Base-by-base conservation (phyloP, 1,140 invertebrate genomes). In the Eumaeus atala region DNA sequence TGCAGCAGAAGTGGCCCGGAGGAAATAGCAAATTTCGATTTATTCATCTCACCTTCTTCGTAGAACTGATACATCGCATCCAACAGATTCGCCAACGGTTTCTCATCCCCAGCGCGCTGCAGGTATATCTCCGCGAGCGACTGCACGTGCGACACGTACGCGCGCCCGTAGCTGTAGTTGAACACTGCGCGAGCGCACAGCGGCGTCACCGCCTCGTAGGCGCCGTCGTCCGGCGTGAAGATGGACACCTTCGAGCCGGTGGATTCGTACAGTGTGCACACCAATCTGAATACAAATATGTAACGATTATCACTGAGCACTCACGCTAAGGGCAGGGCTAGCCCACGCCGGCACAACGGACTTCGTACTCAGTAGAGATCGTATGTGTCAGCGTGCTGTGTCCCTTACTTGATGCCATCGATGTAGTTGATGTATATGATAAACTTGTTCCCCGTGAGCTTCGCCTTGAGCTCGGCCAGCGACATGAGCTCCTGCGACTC, bases 391-490 rank as follows among this genome's bases (percentile, higher is more conserved):
- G n/a, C n/a, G n/a, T n/a, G n/a, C n/a, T 28, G 21, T 28, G 21
- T n/a, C n/a, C 17, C 56, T 66, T 56, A 92, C 91, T 84, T 89
- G 34, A 89, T 88, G 33, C 87, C 84, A 16, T 89, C 74, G 1
- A 92, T 79, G 66, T 88, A 77, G 61, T 92, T 87, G 11, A 92
- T 88, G 37, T 88, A 87, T 4, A 92, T 76, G 17, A 92, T 90
- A 55, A 89, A 72, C 55, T 83, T 84, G 28, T 83, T 83, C 11
- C 67, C 72, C 0, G 64, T 76, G 10, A 84, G 68, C n/a, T 36
- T 65, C 33, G 56, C 14, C 54, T 76, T 79, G 21, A 87, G 17
- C n/a, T 87, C 75, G 0, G 84, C 81, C 0, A 82, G 40, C 0
- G 74, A 28, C 18, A 86, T 51, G 11, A 84, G 58, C 0, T 54